Conservation (phyloP, 2,888 invertebrate species). For the Dinocampus coccinellae region DNA sequence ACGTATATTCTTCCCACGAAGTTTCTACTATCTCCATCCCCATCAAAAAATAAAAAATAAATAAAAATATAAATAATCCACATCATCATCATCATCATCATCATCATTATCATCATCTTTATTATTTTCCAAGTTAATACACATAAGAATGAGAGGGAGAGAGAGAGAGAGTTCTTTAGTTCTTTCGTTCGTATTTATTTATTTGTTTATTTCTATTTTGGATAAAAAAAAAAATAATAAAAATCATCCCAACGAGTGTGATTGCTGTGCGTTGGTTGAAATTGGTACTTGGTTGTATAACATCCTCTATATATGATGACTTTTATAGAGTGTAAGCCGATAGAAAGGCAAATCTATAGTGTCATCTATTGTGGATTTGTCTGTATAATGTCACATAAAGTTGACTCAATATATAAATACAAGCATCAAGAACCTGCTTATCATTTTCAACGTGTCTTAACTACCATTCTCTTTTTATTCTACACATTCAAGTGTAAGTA, state of each 20-base stretch:
- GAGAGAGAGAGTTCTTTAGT: not conserved
- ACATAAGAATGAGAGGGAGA: not conserved
- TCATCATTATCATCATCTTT: too few species aligned
- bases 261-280: not conserved
- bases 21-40: not conserved
- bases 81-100: slow-evolving; percentile 2
- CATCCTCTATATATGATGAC: slow-evolving; percentile 35
- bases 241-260: not conserved
- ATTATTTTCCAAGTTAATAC: not conserved
- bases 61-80: not conserved
- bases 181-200: not conserved
- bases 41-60: not conserved
- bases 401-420: slow-evolving; percentile 3
- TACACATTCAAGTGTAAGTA: not conserved
- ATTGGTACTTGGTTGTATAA: not conserved
- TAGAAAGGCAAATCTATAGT: slow-evolving; percentile 26
- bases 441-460: not conserved
- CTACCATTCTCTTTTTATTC: not conserved
- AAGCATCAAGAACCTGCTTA: slow-evolving; percentile 11
- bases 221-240: not conserved
- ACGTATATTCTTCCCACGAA: slow-evolving; percentile 17
- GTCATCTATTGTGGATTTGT: slow-evolving; percentile 29
- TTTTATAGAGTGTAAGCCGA: slow-evolving; percentile 53
- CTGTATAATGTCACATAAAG: slow-evolving; percentile 28
- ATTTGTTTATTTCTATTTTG: not conserved